Percentiles rank a stretch among this genome's conserved stretches.
phyloP scores from a whole-genome alignment of 2,113 vertebrate genomes.

The Aplodontia rufa region DNA sequence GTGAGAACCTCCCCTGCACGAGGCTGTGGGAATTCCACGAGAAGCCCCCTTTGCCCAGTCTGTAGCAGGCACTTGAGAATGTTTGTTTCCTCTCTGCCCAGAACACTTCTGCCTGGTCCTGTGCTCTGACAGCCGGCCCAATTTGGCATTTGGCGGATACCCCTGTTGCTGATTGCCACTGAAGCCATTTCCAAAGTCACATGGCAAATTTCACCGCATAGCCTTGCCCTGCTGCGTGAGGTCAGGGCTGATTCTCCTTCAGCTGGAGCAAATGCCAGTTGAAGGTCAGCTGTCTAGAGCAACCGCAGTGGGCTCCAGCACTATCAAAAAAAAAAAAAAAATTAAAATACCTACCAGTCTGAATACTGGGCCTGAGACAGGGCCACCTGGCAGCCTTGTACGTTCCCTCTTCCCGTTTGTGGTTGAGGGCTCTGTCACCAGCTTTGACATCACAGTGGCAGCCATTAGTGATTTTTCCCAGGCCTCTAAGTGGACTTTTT shows the following conservation, averaged over 20 bases:
- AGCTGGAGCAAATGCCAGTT: background rate
- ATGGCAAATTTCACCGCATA: background rate
- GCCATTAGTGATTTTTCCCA: background rate
- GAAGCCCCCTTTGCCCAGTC: background rate
- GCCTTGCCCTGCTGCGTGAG: background rate
- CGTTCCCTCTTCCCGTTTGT: accelerated
- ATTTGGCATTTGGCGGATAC: background rate
- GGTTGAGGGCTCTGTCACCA: background rate
- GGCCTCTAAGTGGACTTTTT: background rate
- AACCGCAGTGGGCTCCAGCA: background rate
- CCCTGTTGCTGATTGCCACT: background rate
- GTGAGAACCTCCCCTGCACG: accelerated
- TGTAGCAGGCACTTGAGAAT: accelerated
- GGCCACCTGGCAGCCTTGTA: accelerated
- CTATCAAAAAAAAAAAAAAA: background rate
- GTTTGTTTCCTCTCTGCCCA: background rate
- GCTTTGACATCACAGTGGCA: background rate
- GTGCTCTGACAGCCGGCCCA: background rate
- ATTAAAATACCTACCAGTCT: background rate
- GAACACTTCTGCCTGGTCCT: background rate
- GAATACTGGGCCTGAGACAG: background rate
- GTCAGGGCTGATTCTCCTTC: background rate
- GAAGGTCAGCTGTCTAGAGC: background rate
- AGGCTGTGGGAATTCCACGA: background rate
- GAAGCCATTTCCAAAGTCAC: slow-evolving; percentile 36